These are phyloP conservation scores for Anguilla japonica DNA, from an alignment of 2,113 vertebrate genomes.

Conservation along the genomic window DNA sequence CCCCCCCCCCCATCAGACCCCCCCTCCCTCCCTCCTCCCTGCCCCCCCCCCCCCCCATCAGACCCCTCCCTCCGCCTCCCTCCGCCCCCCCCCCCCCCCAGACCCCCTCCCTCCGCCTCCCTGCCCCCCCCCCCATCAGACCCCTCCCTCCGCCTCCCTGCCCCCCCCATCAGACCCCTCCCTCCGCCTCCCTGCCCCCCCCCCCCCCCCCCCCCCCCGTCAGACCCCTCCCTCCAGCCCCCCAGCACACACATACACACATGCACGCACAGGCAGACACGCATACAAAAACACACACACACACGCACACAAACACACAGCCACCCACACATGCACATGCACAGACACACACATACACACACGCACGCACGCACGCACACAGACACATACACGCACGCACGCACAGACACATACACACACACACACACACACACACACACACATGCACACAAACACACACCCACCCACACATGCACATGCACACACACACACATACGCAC, in stretches of 20 bases:
- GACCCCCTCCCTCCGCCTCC: too few relatives aligned
- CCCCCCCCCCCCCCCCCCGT: neutral
- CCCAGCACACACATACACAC: slow-evolving; percentile 5
- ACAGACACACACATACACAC: too few relatives aligned
- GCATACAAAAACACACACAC: too few relatives aligned
- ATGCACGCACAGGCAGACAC: too few relatives aligned
- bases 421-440: slow-evolving; percentile 5
- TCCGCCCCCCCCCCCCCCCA: too few relatives aligned
- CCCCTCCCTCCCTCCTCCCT: too few relatives aligned
- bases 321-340: too few relatives aligned
- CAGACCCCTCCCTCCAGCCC: neutral
- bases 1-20: neutral
- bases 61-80: too few relatives aligned
- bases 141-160: neutral
- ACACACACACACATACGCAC: slow-evolving; percentile 6
- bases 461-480: slow-evolving; percentile 12
- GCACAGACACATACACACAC: slow-evolving; percentile 20
- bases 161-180: slow-evolving; percentile 24
- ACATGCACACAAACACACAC: slow-evolving; percentile 6
- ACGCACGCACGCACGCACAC: too few relatives aligned
- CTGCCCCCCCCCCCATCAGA: neutral
- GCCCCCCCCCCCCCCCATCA: too few relatives aligned
- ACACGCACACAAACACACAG: too few relatives aligned
- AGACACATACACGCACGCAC: too few relatives aligned
- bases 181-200: neutral